A percentile compares a stretch with the other conserved stretches of the same genome.
These are phyloP conservation scores for Echinometra lucunter DNA, from an alignment of 53 echinoderm and acorn worm species.

Conservation along the genomic window DNA sequence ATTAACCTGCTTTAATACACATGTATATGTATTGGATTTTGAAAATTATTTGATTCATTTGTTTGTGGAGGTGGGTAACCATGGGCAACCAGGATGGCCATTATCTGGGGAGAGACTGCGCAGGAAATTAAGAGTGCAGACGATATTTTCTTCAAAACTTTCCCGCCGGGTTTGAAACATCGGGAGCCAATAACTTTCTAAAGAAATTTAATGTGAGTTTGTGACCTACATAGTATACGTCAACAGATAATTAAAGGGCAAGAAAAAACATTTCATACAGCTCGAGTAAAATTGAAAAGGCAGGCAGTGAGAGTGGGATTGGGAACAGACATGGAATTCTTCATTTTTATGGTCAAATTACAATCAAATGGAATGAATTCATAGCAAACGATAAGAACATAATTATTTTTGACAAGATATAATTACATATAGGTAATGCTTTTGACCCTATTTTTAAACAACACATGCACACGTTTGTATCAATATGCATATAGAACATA, in stretches of 20 bases:
- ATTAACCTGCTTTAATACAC: no score
- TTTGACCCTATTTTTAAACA: no score
- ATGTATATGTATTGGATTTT: not conserved
- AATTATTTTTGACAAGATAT: no score
- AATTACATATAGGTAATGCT: no score
- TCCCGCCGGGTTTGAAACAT: not conserved
- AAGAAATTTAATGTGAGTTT: not conserved
- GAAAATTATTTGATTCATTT: not conserved
- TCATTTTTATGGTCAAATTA: no score
- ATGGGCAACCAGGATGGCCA: not conserved
- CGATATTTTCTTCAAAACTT: conserved; percentile 16
- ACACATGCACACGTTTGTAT: no score
- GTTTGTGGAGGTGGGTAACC: not conserved
- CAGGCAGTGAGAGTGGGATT: not conserved
- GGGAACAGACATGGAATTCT: no score
- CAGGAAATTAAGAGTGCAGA: conserved; percentile 13
- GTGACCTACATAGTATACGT: not conserved
- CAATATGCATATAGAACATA: no score
- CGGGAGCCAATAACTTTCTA: not conserved
- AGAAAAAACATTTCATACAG: not conserved
- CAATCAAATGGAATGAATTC: no score
- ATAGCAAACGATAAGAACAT: no score
- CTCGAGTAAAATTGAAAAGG: not conserved
- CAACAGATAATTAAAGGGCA: not conserved
- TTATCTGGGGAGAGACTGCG: not conserved